Percentiles rank a stretch among this genome's conserved stretches.
Evolutionary conservation across 2,888 invertebrate species (phyloP).

Genomic region (Stenchaetothrips biformis): DNA sequence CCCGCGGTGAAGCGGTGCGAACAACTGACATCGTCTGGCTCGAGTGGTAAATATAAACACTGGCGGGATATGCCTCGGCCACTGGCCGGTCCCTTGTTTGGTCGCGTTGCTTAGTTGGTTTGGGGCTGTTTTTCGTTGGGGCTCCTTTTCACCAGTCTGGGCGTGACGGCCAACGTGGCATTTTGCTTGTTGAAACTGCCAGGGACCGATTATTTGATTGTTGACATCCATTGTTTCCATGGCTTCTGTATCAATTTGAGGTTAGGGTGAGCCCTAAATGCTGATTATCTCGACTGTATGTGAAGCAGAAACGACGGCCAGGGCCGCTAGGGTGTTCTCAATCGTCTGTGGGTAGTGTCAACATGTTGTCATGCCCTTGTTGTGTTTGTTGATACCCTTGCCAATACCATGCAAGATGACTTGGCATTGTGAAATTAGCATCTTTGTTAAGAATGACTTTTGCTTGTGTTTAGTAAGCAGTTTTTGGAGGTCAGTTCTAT

Average conservation of each 20-base stretch:
- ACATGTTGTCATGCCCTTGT: not conserved
- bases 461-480: too few relatives aligned
- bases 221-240: too few relatives aligned
- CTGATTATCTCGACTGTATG: too few relatives aligned
- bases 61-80: not conserved
- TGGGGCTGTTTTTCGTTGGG: too few relatives aligned
- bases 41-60: not conserved
- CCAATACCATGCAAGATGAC: not conserved
- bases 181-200: too few relatives aligned
- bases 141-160: too few relatives aligned
- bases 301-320: not conserved
- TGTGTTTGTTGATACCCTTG: not conserved
- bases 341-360: not conserved
- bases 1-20: not conserved
- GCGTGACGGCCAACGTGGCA: too few relatives aligned
- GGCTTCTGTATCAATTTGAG: too few relatives aligned
- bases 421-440: slow-evolving; percentile 3
- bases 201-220: too few relatives aligned
- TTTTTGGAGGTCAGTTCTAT: too few relatives aligned
- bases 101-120: too few relatives aligned
- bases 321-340: not conserved
- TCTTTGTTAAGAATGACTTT: not conserved
- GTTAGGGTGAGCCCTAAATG: too few relatives aligned
- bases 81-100: not conserved
- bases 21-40: not conserved